Percentiles rank a stretch among this genome's conserved stretches.
phyloP scores from a whole-genome alignment of 2,797 vertebrate genomes.

The Lerista edwardsae region DNA sequence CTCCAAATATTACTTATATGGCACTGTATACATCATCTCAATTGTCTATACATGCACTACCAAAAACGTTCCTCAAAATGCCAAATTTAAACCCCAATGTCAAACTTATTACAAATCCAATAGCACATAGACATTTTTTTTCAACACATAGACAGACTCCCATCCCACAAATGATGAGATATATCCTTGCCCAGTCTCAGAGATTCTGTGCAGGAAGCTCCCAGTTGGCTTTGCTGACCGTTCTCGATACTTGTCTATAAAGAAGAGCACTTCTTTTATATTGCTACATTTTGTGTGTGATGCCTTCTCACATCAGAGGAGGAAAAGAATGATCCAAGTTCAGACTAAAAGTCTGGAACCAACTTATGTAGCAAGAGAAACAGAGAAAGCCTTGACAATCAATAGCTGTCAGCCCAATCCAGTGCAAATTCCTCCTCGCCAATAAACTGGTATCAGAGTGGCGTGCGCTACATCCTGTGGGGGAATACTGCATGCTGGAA shows the following conservation, averaged over 20 bases:
- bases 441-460: too few species aligned
- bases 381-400: background rate
- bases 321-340: too few species aligned
- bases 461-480: too few species aligned
- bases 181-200: too few species aligned
- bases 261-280: too few species aligned
- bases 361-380: background rate
- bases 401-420: background rate
- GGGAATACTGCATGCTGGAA: too few species aligned
- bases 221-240: background rate
- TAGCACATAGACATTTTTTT: constrained; percentile 1
- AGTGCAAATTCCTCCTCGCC: too few species aligned
- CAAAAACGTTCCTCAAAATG: background rate
- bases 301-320: too few species aligned
- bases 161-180: background rate
- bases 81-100: background rate
- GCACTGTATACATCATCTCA: background rate
- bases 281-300: too few species aligned
- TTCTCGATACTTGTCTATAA: background rate
- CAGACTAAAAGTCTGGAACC: too few species aligned
- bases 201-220: background rate
- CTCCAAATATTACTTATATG: too few species aligned
- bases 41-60: background rate
- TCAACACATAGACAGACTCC: constrained; percentile 7
- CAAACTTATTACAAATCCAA: background rate